A percentile compares a stretch with the other conserved stretches of the same genome.
Conservation (phyloP, 2,113 vertebrate species). For the Rallus limicola region DNA sequence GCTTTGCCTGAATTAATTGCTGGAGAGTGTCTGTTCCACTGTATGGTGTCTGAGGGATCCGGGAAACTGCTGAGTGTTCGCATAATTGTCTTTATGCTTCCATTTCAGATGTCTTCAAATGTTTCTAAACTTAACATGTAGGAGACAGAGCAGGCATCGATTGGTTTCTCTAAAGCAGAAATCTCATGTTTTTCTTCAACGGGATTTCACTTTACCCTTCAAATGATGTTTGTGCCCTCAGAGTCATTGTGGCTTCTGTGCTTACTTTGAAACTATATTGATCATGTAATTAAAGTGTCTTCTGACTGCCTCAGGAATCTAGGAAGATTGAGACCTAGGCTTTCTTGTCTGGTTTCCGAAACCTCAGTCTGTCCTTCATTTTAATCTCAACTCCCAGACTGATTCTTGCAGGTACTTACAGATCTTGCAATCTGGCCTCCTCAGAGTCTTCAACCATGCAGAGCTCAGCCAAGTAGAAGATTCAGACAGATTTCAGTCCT, state of each 20-base stretch:
- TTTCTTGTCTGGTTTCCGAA: constrained; percentile 15
- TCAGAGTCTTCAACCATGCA: neutral
- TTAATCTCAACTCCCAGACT: neutral
- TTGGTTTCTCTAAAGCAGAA: neutral
- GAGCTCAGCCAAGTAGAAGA: neutral
- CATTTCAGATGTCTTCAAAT: constrained; percentile 28
- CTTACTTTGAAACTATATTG: constrained; percentile 57
- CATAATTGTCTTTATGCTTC: constrained; percentile 39
- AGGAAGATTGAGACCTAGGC: neutral
- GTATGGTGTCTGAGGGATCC: neutral
- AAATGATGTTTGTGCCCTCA: constrained; percentile 44
- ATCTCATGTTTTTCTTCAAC: constrained; percentile 1
- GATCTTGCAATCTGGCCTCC: neutral
- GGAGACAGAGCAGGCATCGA: constrained; percentile 42
- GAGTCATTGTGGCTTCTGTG: constrained; percentile 38
- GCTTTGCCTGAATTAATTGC: neutral
- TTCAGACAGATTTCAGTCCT: neutral
- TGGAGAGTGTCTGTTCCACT: neutral
- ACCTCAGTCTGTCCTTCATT: constrained; percentile 6
- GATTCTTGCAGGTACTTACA: neutral
- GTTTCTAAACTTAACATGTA: constrained; percentile 57
- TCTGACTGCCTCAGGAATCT: neutral
- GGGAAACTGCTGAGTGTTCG: constrained; percentile 54
- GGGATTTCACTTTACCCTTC: constrained; percentile 28
- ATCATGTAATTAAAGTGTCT: constrained; percentile 62